Evolutionary conservation across 2,797 vertebrate genomes (phyloP), one percentile per base, ranked within the genome.

Genomic region (Gastrophryne carolinensis): DNA sequence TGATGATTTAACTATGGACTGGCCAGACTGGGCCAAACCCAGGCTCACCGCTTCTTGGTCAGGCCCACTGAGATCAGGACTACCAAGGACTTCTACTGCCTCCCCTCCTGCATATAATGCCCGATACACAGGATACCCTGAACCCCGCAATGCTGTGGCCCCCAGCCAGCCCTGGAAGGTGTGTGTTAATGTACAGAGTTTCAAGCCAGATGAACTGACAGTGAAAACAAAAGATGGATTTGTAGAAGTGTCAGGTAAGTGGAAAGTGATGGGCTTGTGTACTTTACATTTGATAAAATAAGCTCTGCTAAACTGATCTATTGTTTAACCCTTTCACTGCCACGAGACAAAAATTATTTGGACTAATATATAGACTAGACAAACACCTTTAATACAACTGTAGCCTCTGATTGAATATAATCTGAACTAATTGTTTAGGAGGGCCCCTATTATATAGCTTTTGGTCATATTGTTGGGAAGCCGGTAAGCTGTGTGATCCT

Each of bases 111-210:
- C 90, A 21, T 94, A 92, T 72, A 83, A 88, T 52, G 1, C 86
- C 30, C 87, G 90, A 49, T 97, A 95, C 54, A 87, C 87, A 41
- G 87, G 85, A 0, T 89, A 91, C 41, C 85, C 90, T 0, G 95
- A 96, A 82, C 82, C 91, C 67, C 90, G 92, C 72, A 92, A 85
- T 85, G 90, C 93, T 3, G 87, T 74, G 15, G 88, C 90, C 65
- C 87, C 91, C 0, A 93, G 94, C 0, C 96, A 98, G 79, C 96
- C 97, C 5, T 99, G 97, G 97, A 99, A 99, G 80, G 95, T 98
- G 10, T 98, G 97, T 5, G 97, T 99, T 70, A 99, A 98, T 15
- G 97, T 99, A 73, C 96, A 99, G 89, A 98, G 95, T 89, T 99
- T 98, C 87, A 94, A 91, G 72, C 93, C 97, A 0, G 96, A 97